Percentiles rank a stretch among this genome's conserved stretches.
Evolutionary conservation across 2,888 invertebrate species (phyloP).

Genomic region (Invenusta paracnida): DNA sequence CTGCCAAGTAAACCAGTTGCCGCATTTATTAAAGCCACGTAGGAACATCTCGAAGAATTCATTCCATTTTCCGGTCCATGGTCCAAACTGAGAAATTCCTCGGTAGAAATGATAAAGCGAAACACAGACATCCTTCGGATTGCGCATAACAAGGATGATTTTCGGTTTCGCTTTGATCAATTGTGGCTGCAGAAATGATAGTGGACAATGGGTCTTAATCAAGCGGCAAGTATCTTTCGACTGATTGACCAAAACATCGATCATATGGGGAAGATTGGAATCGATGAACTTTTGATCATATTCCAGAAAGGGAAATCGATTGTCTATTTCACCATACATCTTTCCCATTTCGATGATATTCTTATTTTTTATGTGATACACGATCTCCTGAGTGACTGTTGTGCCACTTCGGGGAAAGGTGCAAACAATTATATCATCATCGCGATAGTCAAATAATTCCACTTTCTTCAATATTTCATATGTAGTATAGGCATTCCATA

Average conservation of each 20-base stretch:
- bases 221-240: background rate
- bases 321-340: constrained; percentile 34
- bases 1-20: constrained; percentile 30
- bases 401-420: constrained; percentile 39
- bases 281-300: constrained; percentile 24
- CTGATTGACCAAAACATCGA: constrained; percentile 2
- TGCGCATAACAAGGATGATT: constrained; percentile 31
- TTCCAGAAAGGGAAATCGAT: constrained; percentile 24
- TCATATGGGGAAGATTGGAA: background rate
- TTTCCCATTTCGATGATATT: background rate
- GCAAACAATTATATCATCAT: constrained; percentile 9
- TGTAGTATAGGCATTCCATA: constrained; percentile 39
- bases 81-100: constrained; percentile 40
- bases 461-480: background rate
- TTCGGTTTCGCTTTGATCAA: constrained; percentile 32
- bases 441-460: constrained; percentile 30
- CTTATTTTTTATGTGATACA: constrained; percentile 25
- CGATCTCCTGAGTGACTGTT: constrained; percentile 35
- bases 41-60: constrained; percentile 39
- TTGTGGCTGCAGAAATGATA: background rate
- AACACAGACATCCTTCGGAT: constrained; percentile 40
- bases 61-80: constrained; percentile 39
- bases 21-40: constrained; percentile 38
- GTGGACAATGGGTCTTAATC: constrained; percentile 40
- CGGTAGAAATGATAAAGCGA: constrained; percentile 38